Evolutionary conservation across 2,888 invertebrate species (phyloP), one percentile per base, ranked within the genome.

Genomic region (Endomychus coccineus): DNA sequence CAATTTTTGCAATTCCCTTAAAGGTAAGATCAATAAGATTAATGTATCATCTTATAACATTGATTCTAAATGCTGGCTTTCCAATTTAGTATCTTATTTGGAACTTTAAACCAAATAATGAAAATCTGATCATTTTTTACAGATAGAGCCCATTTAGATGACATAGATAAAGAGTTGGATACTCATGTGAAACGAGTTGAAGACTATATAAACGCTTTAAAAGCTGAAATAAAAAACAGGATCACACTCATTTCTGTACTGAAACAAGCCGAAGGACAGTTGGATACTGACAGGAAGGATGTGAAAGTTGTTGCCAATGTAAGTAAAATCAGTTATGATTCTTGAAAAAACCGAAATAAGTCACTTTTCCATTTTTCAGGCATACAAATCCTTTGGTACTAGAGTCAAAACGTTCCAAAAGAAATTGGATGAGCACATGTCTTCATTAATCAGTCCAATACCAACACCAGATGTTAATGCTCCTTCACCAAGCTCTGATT

Each of bases 261-360:
- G 29, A 79, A 83, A 35, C 82, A 85, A 27, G 87, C 90, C 3
- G 83, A 86, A 52, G 78, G 82, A 42, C 92, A 89, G 66, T 88
- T 94, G 61, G 83, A 87, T 23, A 85, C 83, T 11, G 95, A 96
- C 62, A 75, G 85, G 42, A 85, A 87, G 4, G 96, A 97, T 71
- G 95, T 95, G 9, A 92, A 91, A 73, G 83, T 95, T 43, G 95
- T 96, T 15, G 87, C 88, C 40, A 91, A 88, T 74, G 95, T 94
- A 68, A 80, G 85, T 78, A 14, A n/a, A n/a, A n/a, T n/a, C n/a
- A n/a, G n/a, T n/a, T 21, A 21, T n/a, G 21, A 21, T 21, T n/a
- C n/a, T n/a, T n/a, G n/a, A 21, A n/a, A n/a, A n/a, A n/a, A n/a
- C n/a, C n/a, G n/a, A n/a, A n/a, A n/a, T n/a, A n/a, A n/a, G n/a